Conservation (phyloP, 2,797 vertebrate species). For the Meda fulgida region DNA sequence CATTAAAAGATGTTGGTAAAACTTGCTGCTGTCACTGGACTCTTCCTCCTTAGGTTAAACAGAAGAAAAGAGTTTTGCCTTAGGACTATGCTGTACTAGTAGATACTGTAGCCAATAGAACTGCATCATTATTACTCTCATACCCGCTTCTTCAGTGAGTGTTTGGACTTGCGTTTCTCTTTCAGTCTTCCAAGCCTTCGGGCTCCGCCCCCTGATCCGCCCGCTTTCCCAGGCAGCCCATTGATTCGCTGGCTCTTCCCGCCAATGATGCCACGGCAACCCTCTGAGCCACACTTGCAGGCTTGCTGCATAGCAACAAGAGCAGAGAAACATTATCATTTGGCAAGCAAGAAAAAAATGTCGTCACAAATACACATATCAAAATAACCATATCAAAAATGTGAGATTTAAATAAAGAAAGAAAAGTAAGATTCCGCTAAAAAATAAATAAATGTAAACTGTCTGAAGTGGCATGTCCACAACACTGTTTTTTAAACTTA, state of each 20-base stretch:
- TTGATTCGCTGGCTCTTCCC: slow-evolving; percentile 92
- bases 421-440: not conserved
- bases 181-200: slow-evolving; percentile 89
- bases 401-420: not conserved
- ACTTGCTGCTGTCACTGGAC: slow-evolving; percentile 85
- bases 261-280: slow-evolving; percentile 95
- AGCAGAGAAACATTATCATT: slow-evolving; percentile 8
- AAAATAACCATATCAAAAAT: not conserved
- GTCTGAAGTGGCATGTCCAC: not conserved
- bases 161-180: slow-evolving; percentile 98
- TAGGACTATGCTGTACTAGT: not conserved
- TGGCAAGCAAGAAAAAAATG: not conserved
- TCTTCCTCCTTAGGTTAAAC: slow-evolving; percentile 85
- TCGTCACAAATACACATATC: not conserved
- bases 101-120: not conserved
- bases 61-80: slow-evolving; percentile 41
- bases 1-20: slow-evolving; percentile 93
- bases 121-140: not conserved
- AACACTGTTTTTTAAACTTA: not conserved
- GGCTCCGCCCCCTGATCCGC: slow-evolving; percentile 76
- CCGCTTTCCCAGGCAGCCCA: slow-evolving; percentile 83
- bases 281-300: slow-evolving; percentile 91
- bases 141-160: slow-evolving; percentile 96
- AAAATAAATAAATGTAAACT: not conserved
- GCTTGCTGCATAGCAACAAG: slow-evolving; percentile 82